Evolutionary conservation across 1,140 invertebrate genomes (phyloP), one percentile per base, ranked within the genome.

Genomic region (Centruroides vittatus): DNA sequence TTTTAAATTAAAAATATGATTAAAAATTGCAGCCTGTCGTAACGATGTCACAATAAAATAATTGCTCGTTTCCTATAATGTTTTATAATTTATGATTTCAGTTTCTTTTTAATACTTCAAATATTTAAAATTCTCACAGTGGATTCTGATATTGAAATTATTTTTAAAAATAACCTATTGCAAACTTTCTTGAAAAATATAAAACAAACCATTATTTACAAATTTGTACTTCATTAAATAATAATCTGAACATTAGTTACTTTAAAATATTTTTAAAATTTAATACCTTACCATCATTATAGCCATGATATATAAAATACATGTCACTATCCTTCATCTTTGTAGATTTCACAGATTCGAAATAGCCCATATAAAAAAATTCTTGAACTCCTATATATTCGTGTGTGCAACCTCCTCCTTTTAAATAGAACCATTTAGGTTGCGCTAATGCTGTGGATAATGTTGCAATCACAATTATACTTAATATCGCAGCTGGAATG

Each of bases 351-450:
- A 59, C 50, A 52, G 41, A 47, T 53, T 56, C 35, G 34, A 53
- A 55, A 53, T 55, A 57, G 52, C 56, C 57, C 34, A 52, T 46
- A 57, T 63, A 66, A 23, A 66, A 61, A 61, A 64, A 65, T 36
- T 67, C 53, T 55, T 65, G 61, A 7, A 61, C 48, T 6, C 66
- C 66, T 48, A 67, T 56, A 58, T 60, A 63, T 56, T 64, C 56
- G 7, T 50, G 50, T 62, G 52, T 23, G 57, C 66, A 65, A 34
- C 55, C 57, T 51, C 61, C 64, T n/a, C 66, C 66, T 57, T 60
- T 66, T 4, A 68, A 61, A 55, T 61, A 60, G 61, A 67, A 68
- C 67, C 67, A 68, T 57, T 66, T 64, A n/a, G 64, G 64, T 57
- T 67, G 67, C 23, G 62, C 62, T 34, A 68, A 58, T 41, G 67